These are phyloP conservation scores for Sebastes matsubarae DNA, from an alignment of 2,797 vertebrate genomes.

Conservation along the genomic window DNA sequence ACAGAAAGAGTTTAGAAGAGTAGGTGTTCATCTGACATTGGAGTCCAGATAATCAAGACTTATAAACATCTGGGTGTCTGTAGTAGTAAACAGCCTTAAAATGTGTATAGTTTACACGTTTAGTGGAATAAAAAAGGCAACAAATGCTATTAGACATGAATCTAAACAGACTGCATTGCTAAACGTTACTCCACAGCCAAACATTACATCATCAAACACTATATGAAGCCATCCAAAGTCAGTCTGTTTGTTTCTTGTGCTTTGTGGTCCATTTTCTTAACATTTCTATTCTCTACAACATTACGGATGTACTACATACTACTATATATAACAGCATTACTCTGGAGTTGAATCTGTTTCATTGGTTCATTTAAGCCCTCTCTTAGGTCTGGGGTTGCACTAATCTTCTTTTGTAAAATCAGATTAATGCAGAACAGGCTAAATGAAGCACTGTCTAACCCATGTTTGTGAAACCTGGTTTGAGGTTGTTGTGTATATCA, in stretches of 20 bases:
- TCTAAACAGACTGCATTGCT: background rate
- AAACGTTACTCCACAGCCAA: background rate
- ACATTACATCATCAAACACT: background rate
- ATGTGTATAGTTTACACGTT: background rate
- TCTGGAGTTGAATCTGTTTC: constrained; percentile 18
- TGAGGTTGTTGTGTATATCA: background rate
- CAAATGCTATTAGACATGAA: background rate
- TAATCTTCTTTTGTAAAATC: constrained; percentile 50
- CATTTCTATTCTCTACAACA: background rate
- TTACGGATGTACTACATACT: background rate
- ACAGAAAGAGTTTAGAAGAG: background rate
- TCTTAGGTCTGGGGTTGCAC: constrained; percentile 9
- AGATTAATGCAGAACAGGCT: constrained; percentile 37
- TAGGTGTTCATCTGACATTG: background rate
- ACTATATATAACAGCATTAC: background rate
- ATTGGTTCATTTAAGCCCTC: constrained; percentile 5
- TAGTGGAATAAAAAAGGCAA: background rate
- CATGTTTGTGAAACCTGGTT: constrained; percentile 6
- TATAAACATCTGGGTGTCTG: background rate
- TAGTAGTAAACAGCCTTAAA: background rate
- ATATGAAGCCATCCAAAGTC: background rate
- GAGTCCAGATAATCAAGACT: background rate
- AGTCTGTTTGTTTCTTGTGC: background rate
- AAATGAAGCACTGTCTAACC: constrained; percentile 3
- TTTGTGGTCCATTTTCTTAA: background rate